Base-by-base conservation (phyloP, 1,140 invertebrate genomes). In the Mamestra configurata region DNA sequence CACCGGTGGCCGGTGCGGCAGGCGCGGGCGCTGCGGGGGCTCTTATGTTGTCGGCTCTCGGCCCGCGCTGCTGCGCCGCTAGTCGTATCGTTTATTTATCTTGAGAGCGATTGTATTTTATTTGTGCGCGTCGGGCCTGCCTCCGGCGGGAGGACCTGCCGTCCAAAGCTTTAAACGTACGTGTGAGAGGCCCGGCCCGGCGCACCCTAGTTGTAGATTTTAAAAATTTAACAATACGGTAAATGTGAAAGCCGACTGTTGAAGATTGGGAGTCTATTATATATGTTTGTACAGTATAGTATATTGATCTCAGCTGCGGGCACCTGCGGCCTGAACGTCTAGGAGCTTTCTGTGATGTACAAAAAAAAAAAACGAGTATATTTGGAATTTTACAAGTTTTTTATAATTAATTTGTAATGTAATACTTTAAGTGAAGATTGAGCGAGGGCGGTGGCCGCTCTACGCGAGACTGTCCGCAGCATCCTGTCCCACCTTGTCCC, bases 391-490 rank as follows among this genome's bases (percentile, higher is more conserved):
- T 94, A 93, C 93, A 93, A 93, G 90, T 93, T 94, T 94, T 93
- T 94, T 93, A 94, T 93, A 93, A 93, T 93, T 94, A 94, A 92
- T 93, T 92, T 93, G 91, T 94, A 93, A 91, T 90, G 87, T 90
- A 91, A 90, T 91, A 89, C 90, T 90, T 92, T 93, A 94, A 94
- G 93, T 93, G 89, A 93, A 94, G 92, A 90, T 92, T 88, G 88
- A 86, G 86, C 83, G 77, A 87, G 75, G 84, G 82, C 77, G 72
- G 59, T 70, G 81, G 78, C 77, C 82, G 85, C 82, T 70, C 66
- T 70, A 59, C 81, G 82, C 73, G 68, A 78, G 82, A 84, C 79
- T 86, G 88, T 86, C 89, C 90, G 90, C 93, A 92, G 91, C 92
- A 53, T 90, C 86, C 75, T 68, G 18, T 57, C 70, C 82, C 82